A percentile compares a stretch with the other conserved stretches of the same genome.
These are phyloP conservation scores for Drosophila quinaria DNA, from an alignment of 2,888 invertebrate species.

Conservation along the genomic window DNA sequence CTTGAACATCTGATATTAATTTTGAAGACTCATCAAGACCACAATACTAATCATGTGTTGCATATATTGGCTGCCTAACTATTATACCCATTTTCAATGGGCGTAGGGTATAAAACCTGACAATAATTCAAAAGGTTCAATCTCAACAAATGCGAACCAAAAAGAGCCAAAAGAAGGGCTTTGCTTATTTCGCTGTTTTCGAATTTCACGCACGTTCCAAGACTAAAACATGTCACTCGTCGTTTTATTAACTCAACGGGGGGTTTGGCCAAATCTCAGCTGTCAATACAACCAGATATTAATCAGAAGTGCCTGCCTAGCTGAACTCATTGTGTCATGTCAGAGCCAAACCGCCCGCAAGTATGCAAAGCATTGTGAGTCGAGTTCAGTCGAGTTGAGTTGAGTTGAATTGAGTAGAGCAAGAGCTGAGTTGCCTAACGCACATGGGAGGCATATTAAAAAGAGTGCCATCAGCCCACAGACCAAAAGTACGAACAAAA, in stretches of 20 bases:
- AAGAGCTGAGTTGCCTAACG: slow-evolving; percentile 43
- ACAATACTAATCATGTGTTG: too few relatives aligned
- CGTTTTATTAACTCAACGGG: slow-evolving; percentile 76
- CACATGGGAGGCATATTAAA: slow-evolving; percentile 75
- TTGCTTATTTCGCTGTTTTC: slow-evolving; percentile 48
- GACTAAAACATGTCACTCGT: slow-evolving; percentile 73
- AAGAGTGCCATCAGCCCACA: slow-evolving; percentile 42
- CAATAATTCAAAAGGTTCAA: slow-evolving; percentile 62
- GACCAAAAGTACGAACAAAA: background rate
- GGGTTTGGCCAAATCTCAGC: slow-evolving; percentile 64
- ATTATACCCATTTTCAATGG: background rate
- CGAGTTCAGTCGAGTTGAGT: too few relatives aligned
- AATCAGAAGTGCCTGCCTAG: slow-evolving; percentile 65
- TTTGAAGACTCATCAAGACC: too few relatives aligned
- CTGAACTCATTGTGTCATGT: slow-evolving; percentile 53
- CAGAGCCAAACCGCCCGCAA: slow-evolving; percentile 12
- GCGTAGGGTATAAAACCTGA: slow-evolving; percentile 34
- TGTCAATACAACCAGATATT: slow-evolving; percentile 78
- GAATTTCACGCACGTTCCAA: slow-evolving; percentile 67
- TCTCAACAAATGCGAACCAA: slow-evolving; percentile 15
- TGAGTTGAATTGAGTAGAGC: slow-evolving; percentile 45
- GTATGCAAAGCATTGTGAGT: slow-evolving; percentile 66
- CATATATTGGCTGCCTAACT: background rate
- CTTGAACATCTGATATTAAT: too few relatives aligned
- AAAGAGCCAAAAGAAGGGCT: slow-evolving; percentile 19